Evolutionary conservation across 2,888 invertebrate species (phyloP).

Genomic region (Napeogenes sylphis): DNA sequence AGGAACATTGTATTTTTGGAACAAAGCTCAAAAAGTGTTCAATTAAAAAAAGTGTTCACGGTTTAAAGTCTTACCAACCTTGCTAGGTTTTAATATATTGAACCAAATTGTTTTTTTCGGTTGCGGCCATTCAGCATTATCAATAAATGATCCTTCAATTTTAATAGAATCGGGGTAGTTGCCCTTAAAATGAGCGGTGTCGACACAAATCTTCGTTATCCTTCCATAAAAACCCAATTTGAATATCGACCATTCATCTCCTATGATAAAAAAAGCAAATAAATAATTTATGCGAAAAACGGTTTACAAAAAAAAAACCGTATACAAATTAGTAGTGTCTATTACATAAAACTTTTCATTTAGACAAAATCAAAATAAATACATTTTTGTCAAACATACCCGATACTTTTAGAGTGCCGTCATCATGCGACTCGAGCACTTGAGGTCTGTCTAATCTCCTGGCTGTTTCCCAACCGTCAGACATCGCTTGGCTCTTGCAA

Average conservation of each 20-base stretch:
- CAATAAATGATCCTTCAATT: constrained; percentile 71
- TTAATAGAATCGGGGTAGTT: constrained; percentile 80
- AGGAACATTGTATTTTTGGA: too few relatives aligned
- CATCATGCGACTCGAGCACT: constrained; percentile 70
- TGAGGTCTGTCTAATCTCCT: constrained; percentile 78
- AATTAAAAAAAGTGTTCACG: too few relatives aligned
- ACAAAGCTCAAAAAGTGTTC: too few relatives aligned
- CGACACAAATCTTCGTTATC: constrained; percentile 73
- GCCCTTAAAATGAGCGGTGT: constrained; percentile 81
- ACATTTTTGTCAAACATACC: constrained; percentile 43
- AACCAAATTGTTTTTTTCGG: constrained; percentile 55
- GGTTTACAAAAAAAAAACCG: too few relatives aligned
- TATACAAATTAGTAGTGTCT: too few relatives aligned
- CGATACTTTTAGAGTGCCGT: constrained; percentile 76
- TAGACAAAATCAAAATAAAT: background rate
- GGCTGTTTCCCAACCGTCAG: constrained; percentile 83
- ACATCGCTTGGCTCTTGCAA: constrained; percentile 73
- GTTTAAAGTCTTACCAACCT: constrained; percentile 53
- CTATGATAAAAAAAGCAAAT: constrained; percentile 40
- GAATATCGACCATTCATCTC: constrained; percentile 81
- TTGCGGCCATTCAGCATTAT: constrained; percentile 48
- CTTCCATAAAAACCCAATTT: constrained; percentile 74
- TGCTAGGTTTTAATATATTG: constrained; percentile 67
- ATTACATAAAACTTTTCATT: too few relatives aligned
- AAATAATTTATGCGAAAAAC: background rate